Evolutionary conservation across 2,888 invertebrate genomes (phyloP), one percentile per base, ranked within the genome.

Genomic region (Branchipolynoe longqiensis): DNA sequence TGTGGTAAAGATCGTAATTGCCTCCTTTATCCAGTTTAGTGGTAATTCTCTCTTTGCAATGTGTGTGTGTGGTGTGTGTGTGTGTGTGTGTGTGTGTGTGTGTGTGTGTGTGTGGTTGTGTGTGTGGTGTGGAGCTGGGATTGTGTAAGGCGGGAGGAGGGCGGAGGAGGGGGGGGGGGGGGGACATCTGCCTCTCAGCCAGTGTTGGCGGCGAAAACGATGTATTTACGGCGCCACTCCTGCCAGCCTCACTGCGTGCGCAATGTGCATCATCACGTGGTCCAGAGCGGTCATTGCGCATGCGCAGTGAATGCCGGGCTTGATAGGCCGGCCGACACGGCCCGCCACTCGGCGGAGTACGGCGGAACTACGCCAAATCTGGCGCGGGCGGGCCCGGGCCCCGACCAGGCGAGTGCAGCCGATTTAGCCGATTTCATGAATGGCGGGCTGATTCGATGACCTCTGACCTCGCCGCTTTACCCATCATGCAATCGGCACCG

Each of bases 401-500:
- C 36, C 33, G 69, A 69, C 69, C 38, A 69, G 36, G 33, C 38
- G 69, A 69, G 69, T 69, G 36, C 69, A 38, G 69, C 69, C 38
- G 69, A 69, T 69, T 36, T 69, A 4, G 69, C 69, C 69, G 69
- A 69, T 69, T 69, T 69, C 69, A 69, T 69, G 69, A 69, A 69
- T 69, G 69, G 36, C 69, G 69, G 69, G 36, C 69, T 69, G 69
- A 69, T 69, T 69, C 69, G 38, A 38, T 69, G 69, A 69, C 69
- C 69, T 38, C 69, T 69, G 69, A 69, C 69, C 69, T 25, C 38
- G 22, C 22, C 69, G 69, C 14, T 69, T 69, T 69, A 69, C 69
- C 69, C 69, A 69, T 36, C 69, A 38, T 69, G 69, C 3, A 38
- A 38, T n/a, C n/a, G n/a, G n/a, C n/a, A n/a, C 69, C 36, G 28